Evolutionary conservation across 2,113 vertebrate genomes (phyloP), one percentile per base, ranked within the genome.

Genomic region (Sialia sialis): DNA sequence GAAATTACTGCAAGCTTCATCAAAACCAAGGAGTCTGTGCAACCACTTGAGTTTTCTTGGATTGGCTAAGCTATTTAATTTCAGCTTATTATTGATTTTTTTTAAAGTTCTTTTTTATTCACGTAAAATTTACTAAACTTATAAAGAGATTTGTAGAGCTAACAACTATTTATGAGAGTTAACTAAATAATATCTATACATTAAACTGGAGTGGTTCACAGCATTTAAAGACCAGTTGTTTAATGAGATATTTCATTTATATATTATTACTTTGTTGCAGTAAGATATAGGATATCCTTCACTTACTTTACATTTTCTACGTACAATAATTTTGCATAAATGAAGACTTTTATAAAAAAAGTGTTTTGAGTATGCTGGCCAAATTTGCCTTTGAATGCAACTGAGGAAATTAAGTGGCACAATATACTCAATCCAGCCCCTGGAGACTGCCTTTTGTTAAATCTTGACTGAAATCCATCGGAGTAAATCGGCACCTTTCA

Each of bases 401-500:
- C n/a, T 84, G 88, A 87, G 88, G 84, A 95, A 89, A 91, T 92
- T 43, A 96, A 96, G 94, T 96, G 87, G 91, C 89, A 89, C 74
- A 83, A 93, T 84, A 73, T 92, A 91, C 81, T 96, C 43, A 62
- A 46, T 85, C 67, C 29, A 23, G 44, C 69, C 92, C 73, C 92
- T 84, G 0, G 76, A 95, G 95, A 93, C 63, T 93, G 80, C 86
- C 95, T 87, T 97, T 96, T 96, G 93, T 95, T 93, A 94, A 96
- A 77, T 92, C 88, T 82, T 95, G 95, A 95, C 95, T 96, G 85
- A 92, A 87, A 94, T 94, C 87, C 87, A 48, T 44, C 15, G 80
- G 96, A 96, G 91, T 94, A 83, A 84, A 95, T 97, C 95, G 68
- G 88, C 94, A 93, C 94, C 91, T 92, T 96, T 97, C 95, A 95